Conservation (phyloP, 2,888 invertebrate species). For the Idaea aversata region DNA sequence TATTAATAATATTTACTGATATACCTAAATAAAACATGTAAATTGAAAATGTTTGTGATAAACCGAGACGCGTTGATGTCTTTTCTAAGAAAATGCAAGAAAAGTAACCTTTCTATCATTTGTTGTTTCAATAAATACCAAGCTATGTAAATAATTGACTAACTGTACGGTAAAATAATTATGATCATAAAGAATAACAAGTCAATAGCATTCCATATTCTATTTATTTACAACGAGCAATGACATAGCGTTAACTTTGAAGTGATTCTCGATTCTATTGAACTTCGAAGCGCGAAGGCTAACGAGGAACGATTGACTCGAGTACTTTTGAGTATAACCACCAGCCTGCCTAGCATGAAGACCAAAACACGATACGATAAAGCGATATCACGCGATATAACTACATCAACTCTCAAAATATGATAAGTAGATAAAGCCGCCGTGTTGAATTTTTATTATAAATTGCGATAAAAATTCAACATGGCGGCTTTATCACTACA, state of each 20-base stretch:
- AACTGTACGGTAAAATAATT: slow-evolving; percentile 7
- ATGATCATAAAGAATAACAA: slow-evolving; percentile 13
- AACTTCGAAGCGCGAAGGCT: slow-evolving; percentile 50
- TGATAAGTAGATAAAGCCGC: too few species aligned
- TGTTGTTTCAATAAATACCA: background rate
- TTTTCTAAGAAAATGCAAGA: slow-evolving; percentile 8
- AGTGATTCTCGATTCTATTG: slow-evolving; percentile 75
- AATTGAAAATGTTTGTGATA: background rate
- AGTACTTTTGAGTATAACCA: slow-evolving; percentile 61
- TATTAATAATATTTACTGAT: background rate
- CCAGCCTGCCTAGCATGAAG: too few species aligned
- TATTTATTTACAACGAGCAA: slow-evolving; percentile 53
- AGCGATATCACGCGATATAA: too few species aligned
- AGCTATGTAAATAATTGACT: slow-evolving; percentile 3
- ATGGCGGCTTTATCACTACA: too few species aligned
- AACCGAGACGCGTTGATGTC: slow-evolving; percentile 9
- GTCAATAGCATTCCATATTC: slow-evolving; percentile 45
- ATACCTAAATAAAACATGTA: background rate
- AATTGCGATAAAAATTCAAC: too few species aligned
- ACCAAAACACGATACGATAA: too few species aligned
- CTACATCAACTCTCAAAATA: too few species aligned
- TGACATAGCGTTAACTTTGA: slow-evolving; percentile 74
- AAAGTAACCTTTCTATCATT: background rate
- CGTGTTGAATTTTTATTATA: too few species aligned
- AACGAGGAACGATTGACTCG: slow-evolving; percentile 72